Evolutionary conservation across 2,113 vertebrate species (phyloP).

Genomic region (Atherinomorus stipes): DNA sequence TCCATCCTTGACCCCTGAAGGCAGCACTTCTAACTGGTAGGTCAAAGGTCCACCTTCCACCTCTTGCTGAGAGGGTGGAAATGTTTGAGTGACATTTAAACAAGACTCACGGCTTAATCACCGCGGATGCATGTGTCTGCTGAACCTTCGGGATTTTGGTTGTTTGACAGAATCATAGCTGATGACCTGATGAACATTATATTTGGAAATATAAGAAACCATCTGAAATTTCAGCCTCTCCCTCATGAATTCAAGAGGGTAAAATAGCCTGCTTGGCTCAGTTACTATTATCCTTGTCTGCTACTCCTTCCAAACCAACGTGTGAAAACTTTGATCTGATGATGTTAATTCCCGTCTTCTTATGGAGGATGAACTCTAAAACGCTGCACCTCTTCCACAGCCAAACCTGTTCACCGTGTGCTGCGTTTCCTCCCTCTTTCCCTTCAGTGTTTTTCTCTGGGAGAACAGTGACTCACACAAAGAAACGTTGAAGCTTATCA

Average conservation of each 20-base stretch:
- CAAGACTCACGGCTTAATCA: neutral
- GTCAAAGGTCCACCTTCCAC: constrained; percentile 58
- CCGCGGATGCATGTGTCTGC: too few relatives aligned
- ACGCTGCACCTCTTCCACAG: constrained; percentile 20
- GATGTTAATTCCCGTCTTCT: constrained; percentile 33
- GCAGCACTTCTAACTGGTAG: constrained; percentile 27
- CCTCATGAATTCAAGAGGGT: too few relatives aligned
- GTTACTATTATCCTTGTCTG: too few relatives aligned
- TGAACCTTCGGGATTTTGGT: too few relatives aligned
- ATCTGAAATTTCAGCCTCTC: constrained; percentile 38
- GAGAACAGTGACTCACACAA: constrained; percentile 47
- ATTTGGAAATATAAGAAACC: constrained; percentile 57
- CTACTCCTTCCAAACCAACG: constrained; percentile 39
- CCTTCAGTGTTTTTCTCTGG: constrained; percentile 4
- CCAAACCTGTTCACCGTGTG: constrained; percentile 18
- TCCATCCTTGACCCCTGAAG: constrained; percentile 43
- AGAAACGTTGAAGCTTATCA: constrained; percentile 42
- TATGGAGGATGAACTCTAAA: constrained; percentile 2
- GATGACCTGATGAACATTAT: constrained; percentile 45
- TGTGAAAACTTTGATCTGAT: constrained; percentile 63
- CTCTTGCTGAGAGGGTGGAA: constrained; percentile 3
- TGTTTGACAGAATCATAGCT: neutral
- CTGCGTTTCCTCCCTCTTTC: constrained; percentile 18
- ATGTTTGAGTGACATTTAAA: constrained; percentile 55
- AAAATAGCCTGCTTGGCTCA: too few relatives aligned